Evolutionary conservation across 2,113 vertebrate species (phyloP).

Genomic region (Indri indri): DNA sequence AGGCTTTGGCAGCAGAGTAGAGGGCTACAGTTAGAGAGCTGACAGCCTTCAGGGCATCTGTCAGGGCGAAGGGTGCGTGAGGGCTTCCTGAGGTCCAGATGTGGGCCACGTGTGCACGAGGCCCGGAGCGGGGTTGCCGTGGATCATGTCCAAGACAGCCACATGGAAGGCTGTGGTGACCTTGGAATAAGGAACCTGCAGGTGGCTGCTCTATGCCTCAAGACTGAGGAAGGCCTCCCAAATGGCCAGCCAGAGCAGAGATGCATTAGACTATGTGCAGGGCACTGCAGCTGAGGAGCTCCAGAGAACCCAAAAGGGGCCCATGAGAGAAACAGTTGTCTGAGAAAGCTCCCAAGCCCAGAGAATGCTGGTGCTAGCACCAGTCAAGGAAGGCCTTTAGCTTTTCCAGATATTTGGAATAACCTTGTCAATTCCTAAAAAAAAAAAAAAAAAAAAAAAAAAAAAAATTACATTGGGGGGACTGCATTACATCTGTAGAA

Average conservation of each 20-base stretch:
- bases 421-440: neutral
- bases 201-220: neutral
- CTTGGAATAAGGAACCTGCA: neutral
- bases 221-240: neutral
- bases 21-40: neutral
- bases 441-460: neutral
- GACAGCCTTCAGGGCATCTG: neutral
- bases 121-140: neutral
- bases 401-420: neutral
- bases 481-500: neutral
- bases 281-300: neutral
- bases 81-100: neutral
- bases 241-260: neutral
- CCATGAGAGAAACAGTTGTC: neutral
- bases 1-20: neutral
- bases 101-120: neutral
- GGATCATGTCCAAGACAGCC: neutral
- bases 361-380: neutral
- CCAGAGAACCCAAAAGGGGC: neutral
- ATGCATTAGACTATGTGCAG: neutral
- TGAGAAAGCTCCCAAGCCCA: neutral
- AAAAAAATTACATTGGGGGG: no score
- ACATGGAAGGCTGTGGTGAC: neutral
- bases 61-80: neutral
- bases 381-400: neutral